Evolutionary conservation across 2,888 invertebrate species (phyloP).

Genomic region (Zele albiditarsus): DNA sequence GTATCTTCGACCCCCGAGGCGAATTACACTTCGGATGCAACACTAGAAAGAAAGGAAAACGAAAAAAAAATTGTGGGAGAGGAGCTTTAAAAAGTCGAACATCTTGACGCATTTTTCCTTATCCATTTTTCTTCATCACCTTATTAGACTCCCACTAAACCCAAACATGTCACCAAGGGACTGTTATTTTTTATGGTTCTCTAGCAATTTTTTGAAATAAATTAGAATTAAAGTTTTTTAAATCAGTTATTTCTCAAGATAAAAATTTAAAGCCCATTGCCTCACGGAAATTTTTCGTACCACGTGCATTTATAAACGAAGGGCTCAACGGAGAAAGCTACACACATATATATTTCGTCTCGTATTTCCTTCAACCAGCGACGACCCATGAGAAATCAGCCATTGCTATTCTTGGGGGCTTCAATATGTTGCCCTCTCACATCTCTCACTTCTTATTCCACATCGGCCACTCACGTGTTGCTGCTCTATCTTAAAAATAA

Average conservation of each 20-base stretch:
- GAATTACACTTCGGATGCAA: constrained; percentile 26
- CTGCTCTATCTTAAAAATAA: constrained; percentile 24
- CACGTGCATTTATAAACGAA: too few relatives aligned
- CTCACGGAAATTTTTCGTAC: too few relatives aligned
- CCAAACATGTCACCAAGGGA: too few relatives aligned
- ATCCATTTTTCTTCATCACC: not conserved
- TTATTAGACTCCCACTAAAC: too few relatives aligned
- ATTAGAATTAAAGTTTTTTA: not conserved
- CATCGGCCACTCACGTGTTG: constrained; percentile 14
- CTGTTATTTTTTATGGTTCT: too few relatives aligned
- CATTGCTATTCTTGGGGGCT: not conserved
- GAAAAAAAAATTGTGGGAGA: not conserved
- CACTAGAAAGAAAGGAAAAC: not conserved
- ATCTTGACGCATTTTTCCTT: not conserved
- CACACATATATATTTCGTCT: not conserved
- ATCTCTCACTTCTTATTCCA: constrained; percentile 27
- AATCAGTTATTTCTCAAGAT: not conserved
- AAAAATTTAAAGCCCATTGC: too few relatives aligned
- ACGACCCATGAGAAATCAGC: not conserved
- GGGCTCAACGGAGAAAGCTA: not conserved
- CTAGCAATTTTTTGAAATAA: not conserved
- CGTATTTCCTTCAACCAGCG: not conserved
- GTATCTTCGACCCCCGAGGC: constrained; percentile 45
- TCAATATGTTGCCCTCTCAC: not conserved
- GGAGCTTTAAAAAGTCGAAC: constrained; percentile 26